Evolutionary conservation across 1,140 invertebrate genomes (phyloP), one percentile per base, ranked within the genome.

Genomic region (Bacillus rossius): DNA sequence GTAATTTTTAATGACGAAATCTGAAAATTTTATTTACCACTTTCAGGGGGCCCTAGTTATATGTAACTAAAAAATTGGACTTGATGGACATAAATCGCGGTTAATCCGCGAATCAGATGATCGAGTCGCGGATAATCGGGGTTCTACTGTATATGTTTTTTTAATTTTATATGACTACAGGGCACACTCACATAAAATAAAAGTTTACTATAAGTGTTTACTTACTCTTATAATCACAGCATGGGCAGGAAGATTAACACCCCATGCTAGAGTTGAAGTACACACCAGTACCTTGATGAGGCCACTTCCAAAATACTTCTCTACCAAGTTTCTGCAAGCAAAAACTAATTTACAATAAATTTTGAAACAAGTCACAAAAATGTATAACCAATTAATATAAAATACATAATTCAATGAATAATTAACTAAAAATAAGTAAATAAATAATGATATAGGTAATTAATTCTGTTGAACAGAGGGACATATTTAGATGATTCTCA

Each of bases 231-330:
- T 99, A 48, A 99, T 88, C 59, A 99, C 97, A 54, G 92, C 94
- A 76, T 98, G 95, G 0, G 96, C 97, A 0, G 97, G 97, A 61
- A 99, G 78, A 79, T 99, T 99, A 0, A 99, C 96, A 64, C 98
- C 98, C 98, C 98, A 99, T 22, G 98, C 98, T 8, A 99, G 77
- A 0, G 98, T 99, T 1, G 97, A 92, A 0, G 98, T 99, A 75
- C 96, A 99, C 8, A 96, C 91, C 1, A 99, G 76, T 3, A 98
- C 94, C 70, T 93, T 94, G 38, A 99, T 89, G 54, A 88, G 77
- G 1, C 97, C 97, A 55, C 91, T 87, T 0, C 83, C 73, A 71
- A 98, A 98, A 64, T 89, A 87, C 70, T 91, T 91, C 72, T 98
- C 95, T 0, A 97, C 88, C 67, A 93, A 70, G 66, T 84, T 86